A percentile compares a stretch with the other conserved stretches of the same genome.
phyloP scores from a whole-genome alignment of 2,888 invertebrate genomes.

The Diaprepes abbreviatus region DNA sequence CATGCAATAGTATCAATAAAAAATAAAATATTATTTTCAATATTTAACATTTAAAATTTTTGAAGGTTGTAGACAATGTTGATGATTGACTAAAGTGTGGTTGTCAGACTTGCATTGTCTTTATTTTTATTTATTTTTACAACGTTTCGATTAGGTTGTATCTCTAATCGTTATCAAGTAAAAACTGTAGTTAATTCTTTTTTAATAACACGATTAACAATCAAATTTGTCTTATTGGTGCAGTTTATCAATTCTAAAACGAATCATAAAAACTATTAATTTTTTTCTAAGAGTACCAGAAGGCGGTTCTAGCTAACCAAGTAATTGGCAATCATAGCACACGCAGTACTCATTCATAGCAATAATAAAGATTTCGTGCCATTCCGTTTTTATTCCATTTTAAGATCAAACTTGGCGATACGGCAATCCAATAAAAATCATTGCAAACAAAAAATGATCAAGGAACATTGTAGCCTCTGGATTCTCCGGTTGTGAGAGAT shows the following conservation, averaged over 20 bases:
- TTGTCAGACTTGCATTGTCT: too few species aligned
- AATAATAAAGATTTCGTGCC: conserved; percentile 39
- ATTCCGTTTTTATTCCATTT: conserved; percentile 34
- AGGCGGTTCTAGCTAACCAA: conserved; percentile 24
- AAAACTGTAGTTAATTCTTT: too few species aligned
- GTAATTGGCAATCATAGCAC: conserved; percentile 30
- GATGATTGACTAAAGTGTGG: too few species aligned
- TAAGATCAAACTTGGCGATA: conserved; percentile 28
- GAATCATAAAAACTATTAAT: conserved; percentile 19
- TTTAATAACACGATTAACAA: too few species aligned
- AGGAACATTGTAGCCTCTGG: conserved; percentile 40
- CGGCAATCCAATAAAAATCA: not conserved
- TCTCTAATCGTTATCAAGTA: too few species aligned
- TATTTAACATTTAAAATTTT: too few species aligned
- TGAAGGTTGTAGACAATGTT: too few species aligned
- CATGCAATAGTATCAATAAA: too few species aligned
- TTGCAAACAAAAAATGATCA: conserved; percentile 16
- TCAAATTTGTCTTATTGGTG: conserved; percentile 3
- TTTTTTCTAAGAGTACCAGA: conserved; percentile 27
- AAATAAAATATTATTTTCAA: too few species aligned
- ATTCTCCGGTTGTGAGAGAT: conserved; percentile 19
- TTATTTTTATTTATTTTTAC: too few species aligned
- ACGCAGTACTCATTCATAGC: conserved; percentile 27
- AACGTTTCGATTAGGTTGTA: too few species aligned
- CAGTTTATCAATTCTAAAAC: not conserved